Conservation (phyloP, 2,888 invertebrate genomes). For the Bombyx huttoni region DNA sequence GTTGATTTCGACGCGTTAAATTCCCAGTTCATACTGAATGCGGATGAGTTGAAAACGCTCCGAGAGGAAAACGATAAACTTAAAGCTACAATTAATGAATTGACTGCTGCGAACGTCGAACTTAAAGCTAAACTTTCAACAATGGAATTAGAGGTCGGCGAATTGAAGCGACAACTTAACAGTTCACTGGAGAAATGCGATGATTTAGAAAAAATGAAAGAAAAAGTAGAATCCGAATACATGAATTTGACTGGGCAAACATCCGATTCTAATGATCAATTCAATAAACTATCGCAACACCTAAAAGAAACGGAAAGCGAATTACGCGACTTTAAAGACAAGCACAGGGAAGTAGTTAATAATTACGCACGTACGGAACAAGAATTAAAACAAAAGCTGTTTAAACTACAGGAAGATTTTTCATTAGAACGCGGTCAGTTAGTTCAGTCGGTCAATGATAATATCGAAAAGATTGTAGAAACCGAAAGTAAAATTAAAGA, state of each 20-base stretch:
- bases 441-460: constrained; percentile 40
- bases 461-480: constrained; percentile 42
- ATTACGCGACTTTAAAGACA: constrained; percentile 63
- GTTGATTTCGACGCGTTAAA: constrained; percentile 59
- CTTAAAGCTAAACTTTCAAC: constrained; percentile 49
- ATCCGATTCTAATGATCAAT: constrained; percentile 73
- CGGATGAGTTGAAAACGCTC: constrained; percentile 49
- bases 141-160: constrained; percentile 69
- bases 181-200: constrained; percentile 70
- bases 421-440: constrained; percentile 46
- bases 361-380: constrained; percentile 58
- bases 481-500: constrained; percentile 46
- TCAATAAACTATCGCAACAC: constrained; percentile 67
- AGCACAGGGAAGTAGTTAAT: constrained; percentile 49
- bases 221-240: constrained; percentile 73
- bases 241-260: constrained; percentile 71
- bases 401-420: constrained; percentile 56
- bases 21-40: constrained; percentile 54
- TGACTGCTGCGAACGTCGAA: constrained; percentile 43
- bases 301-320: constrained; percentile 72
- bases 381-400: constrained; percentile 58
- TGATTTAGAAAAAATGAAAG: constrained; percentile 70
- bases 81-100: constrained; percentile 49
- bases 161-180: constrained; percentile 69
- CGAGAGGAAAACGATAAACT: constrained; percentile 57